These are phyloP conservation scores for Chaetodon trifascialis DNA, from an alignment of 2,113 vertebrate species.

Conservation along the genomic window DNA sequence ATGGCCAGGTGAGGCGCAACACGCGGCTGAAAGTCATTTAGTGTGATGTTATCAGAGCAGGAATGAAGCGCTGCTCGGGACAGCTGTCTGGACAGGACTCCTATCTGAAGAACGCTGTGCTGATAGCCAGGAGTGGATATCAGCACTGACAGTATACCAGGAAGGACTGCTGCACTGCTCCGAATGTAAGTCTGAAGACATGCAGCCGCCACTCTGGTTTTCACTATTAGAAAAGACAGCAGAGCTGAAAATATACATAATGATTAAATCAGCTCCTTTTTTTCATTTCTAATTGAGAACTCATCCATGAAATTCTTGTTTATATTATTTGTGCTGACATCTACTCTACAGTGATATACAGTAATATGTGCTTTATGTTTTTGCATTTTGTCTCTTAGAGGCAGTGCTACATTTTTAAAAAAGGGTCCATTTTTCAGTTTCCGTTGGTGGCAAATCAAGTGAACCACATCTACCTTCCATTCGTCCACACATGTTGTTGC, in stretches of 20 bases:
- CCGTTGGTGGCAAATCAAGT: background rate
- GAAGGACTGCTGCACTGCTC: background rate
- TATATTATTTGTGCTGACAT: too few relatives aligned
- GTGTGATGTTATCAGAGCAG: constrained; percentile 29
- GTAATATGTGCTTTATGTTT: too few relatives aligned
- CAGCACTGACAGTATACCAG: background rate
- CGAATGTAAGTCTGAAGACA: background rate
- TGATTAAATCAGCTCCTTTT: too few relatives aligned
- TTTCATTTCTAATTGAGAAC: too few relatives aligned
- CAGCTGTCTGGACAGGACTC: constrained; percentile 17
- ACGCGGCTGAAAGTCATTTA: constrained; percentile 21
- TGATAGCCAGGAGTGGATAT: constrained; percentile 29
- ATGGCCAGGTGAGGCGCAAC: constrained; percentile 4
- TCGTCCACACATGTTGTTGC: background rate
- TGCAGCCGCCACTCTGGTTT: background rate
- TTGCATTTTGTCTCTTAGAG: too few relatives aligned
- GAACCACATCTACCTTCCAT: background rate
- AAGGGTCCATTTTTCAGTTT: background rate
- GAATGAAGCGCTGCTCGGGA: constrained; percentile 8
- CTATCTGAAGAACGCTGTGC: constrained; percentile 22
- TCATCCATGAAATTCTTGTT: too few relatives aligned
- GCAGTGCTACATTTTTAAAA: too few relatives aligned
- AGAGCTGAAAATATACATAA: too few relatives aligned
- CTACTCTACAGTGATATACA: too few relatives aligned
- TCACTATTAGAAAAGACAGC: too few relatives aligned